phyloP scores from a whole-genome alignment of 1,140 invertebrate species.

The Pogonomyrmex barbatus region DNA sequence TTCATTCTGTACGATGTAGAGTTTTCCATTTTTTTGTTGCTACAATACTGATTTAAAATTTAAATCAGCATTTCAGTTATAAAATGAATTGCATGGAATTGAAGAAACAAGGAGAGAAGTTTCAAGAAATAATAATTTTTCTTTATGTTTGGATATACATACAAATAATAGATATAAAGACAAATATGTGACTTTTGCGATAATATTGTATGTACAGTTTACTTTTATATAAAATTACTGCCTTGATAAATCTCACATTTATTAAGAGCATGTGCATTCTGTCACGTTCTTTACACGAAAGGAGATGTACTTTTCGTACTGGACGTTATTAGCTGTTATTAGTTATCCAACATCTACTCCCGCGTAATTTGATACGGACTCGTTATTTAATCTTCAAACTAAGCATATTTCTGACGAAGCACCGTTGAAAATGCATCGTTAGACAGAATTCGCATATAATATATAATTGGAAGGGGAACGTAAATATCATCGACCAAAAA shows the following conservation, averaged over 20 bases:
- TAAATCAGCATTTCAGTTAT: neutral
- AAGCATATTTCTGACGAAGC: slow-evolving; percentile 25
- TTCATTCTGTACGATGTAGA: neutral
- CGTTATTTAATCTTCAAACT: slow-evolving; percentile 25
- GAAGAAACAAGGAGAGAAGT: neutral
- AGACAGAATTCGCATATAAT: neutral
- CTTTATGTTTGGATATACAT: neutral
- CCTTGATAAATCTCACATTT: neutral
- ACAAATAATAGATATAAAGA: neutral
- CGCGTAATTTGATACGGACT: slow-evolving; percentile 33
- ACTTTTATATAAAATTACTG: neutral
- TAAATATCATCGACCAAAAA: slow-evolving; percentile 8
- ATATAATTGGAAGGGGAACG: neutral
- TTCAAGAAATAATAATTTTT: neutral
- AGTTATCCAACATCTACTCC: neutral
- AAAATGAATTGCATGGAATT: slow-evolving; percentile 30
- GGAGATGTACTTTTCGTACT: neutral
- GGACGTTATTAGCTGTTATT: slow-evolving; percentile 7
- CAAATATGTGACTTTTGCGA: slow-evolving; percentile 19
- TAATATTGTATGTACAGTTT: slow-evolving; percentile 16
- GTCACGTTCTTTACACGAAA: neutral
- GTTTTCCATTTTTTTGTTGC: neutral
- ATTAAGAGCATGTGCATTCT: neutral
- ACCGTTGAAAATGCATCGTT: slow-evolving; percentile 7
- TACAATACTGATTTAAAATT: neutral